Evolutionary conservation across 2,888 invertebrate species (phyloP), one percentile per base, ranked within the genome.

Genomic region (Parthenolecanium corni): DNA sequence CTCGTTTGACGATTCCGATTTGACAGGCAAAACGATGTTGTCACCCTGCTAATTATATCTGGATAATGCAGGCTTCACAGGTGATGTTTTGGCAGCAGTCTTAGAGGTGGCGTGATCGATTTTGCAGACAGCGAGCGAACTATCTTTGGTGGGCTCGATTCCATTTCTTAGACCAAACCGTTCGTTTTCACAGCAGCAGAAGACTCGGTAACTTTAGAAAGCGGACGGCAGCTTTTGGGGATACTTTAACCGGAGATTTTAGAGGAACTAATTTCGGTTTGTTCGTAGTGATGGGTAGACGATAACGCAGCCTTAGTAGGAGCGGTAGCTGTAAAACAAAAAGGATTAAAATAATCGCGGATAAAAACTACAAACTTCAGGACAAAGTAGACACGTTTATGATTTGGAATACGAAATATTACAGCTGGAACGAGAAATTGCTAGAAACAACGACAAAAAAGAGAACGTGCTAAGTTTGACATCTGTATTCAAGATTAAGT

Each of bases 71-170:
- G 46, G n/a, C 20, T 46, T 58, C 12, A 4, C 18, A 2, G 58
- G 23, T 14, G 58, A 12, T 20, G 49, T 40, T 51, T 51, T 61
- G 9, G 9, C 9, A 1, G 24, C 18, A 12, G 61, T 56, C 40
- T 62, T 62, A 25, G n/a, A n/a, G 63, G 54, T 21, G 63, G 53
- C 3, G 47, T 63, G 24, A 63, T 63, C 23, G 63, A 63, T 23
- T 63, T 63, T 1, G 46, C 53, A 2, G 63, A 63, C 9, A 54
- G 47, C 24, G 53, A 53, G n/a, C 63, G 63, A 11, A 38, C 31
- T 31, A 63, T 38, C 52, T 63, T 63, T n/a, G 62, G 52, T 44
- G 52, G 52, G 44, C 62, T 52, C 5, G 53, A 47, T 20, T 63
- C 63, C 61, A 61, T 61, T 38, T 61, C 49, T 38, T 58, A 49